Percentiles rank a stretch among this genome's conserved stretches.
These are phyloP conservation scores for Mnemiopsis leidyi DNA, from an alignment of 37 sponge, comb jelly and placozoan genomes.

Conservation along the genomic window DNA sequence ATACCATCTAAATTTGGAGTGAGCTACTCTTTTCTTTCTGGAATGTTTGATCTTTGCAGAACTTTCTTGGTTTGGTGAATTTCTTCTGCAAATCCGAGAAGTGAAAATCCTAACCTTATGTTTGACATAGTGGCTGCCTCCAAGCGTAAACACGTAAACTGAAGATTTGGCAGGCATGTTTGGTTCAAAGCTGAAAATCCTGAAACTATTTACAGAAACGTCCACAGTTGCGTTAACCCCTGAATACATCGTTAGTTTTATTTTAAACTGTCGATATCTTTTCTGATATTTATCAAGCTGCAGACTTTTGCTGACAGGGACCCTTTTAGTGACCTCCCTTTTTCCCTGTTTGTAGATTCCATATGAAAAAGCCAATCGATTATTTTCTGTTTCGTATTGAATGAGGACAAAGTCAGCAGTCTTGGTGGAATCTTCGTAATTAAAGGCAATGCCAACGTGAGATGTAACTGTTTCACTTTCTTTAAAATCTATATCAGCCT, in stretches of 20 bases:
- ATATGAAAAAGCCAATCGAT: not conserved
- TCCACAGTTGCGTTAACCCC: not conserved
- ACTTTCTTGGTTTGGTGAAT: too few species aligned
- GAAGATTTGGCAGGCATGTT: slow-evolving; percentile 9
- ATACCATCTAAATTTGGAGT: not conserved
- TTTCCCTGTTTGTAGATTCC: not conserved
- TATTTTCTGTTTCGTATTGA: not conserved
- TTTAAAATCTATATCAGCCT: not conserved
- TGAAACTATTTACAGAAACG: not conserved
- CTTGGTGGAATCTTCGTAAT: not conserved
- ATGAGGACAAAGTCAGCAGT: not conserved
- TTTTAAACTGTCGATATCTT: not conserved
- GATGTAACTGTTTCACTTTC: not conserved
- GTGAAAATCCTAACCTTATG: not conserved
- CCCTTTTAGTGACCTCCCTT: not conserved
- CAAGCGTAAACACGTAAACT: not conserved
- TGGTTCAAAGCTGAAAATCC: not conserved
- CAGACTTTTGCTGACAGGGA: not conserved
- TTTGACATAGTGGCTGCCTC: not conserved
- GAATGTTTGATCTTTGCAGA: too few species aligned
- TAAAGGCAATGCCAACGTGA: not conserved
- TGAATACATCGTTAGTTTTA: not conserved
- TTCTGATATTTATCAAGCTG: not conserved
- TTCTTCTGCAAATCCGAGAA: not conserved
- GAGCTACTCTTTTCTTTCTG: not conserved